These are phyloP conservation scores for Sesamia inferens DNA, from an alignment of 2,888 invertebrate genomes.

Conservation along the genomic window DNA sequence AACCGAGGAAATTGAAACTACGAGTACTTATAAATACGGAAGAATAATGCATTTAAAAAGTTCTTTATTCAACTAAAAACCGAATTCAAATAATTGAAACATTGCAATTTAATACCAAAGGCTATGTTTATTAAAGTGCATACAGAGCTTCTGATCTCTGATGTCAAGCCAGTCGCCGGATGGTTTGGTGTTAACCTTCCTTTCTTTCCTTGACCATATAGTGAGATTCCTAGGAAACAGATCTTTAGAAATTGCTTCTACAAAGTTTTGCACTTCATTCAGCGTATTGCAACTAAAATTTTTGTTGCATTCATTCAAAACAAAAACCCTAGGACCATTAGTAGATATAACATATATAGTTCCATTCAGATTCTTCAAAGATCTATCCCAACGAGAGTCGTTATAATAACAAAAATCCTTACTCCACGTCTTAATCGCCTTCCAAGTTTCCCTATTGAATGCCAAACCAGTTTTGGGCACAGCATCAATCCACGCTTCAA, in stretches of 20 bases:
- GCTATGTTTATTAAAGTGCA: conserved; percentile 30
- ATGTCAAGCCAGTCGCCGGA: conserved; percentile 35
- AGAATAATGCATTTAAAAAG: background rate
- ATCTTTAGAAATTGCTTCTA: conserved; percentile 16
- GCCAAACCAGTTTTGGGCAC: conserved; percentile 64
- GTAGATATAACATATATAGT: conserved; percentile 15
- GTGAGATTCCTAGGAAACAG: conserved; percentile 16
- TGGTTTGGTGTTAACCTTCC: background rate
- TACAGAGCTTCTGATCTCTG: conserved; percentile 36
- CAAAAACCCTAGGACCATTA: conserved; percentile 33
- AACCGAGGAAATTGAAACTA: background rate
- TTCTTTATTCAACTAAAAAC: background rate
- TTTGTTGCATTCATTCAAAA: conserved; percentile 24
- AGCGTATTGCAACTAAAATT: background rate
- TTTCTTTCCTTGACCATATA: background rate
- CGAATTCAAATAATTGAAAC: background rate
- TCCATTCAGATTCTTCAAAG: conserved; percentile 19
- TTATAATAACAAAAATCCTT: conserved; percentile 69
- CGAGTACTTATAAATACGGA: background rate
- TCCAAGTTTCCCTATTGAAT: conserved; percentile 71
- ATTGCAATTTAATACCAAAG: conserved; percentile 28
- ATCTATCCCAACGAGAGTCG: conserved; percentile 69
- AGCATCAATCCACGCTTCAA: conserved; percentile 62
- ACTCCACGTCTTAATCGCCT: conserved; percentile 60
- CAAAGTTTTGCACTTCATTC: conserved; percentile 16